These are phyloP conservation scores for Eufriesea mexicana DNA, from an alignment of 1,140 invertebrate species.

Conservation along the genomic window DNA sequence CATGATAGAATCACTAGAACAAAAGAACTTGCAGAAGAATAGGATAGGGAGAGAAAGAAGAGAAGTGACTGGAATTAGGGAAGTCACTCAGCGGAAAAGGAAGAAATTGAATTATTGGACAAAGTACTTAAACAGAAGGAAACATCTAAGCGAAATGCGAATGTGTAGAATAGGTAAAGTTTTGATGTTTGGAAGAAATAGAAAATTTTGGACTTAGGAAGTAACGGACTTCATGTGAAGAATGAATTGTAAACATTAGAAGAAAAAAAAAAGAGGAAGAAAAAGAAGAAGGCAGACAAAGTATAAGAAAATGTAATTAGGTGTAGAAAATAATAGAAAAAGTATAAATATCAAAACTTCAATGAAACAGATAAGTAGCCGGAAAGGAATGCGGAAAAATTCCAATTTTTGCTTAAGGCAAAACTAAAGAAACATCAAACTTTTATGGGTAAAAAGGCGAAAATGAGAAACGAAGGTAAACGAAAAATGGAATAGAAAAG, in stretches of 20 bases:
- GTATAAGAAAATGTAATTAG: slow-evolving; percentile 28
- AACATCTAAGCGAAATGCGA: too few relatives aligned
- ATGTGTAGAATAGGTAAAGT: neutral
- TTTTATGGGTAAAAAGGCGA: neutral
- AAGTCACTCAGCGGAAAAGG: neutral
- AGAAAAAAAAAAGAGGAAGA: neutral
- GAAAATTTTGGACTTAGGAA: neutral
- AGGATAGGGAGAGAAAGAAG: neutral
- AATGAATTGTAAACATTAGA: neutral
- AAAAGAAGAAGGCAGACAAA: neutral
- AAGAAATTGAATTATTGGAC: neutral
- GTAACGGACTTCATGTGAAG: neutral
- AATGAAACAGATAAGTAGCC: neutral
- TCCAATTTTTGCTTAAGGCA: neutral
- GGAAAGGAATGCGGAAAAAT: neutral
- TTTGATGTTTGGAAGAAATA: neutral
- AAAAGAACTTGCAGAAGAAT: neutral
- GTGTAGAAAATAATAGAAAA: slow-evolving; percentile 12
- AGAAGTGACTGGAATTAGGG: neutral
- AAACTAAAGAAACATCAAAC: neutral
- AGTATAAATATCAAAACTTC: neutral
- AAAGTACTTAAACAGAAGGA: too few relatives aligned
- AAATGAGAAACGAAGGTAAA: neutral
- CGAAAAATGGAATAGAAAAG: neutral
- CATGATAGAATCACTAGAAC: neutral